phyloP scores from a whole-genome alignment of 2,113 vertebrate species.

The Alexandromys fortis region DNA sequence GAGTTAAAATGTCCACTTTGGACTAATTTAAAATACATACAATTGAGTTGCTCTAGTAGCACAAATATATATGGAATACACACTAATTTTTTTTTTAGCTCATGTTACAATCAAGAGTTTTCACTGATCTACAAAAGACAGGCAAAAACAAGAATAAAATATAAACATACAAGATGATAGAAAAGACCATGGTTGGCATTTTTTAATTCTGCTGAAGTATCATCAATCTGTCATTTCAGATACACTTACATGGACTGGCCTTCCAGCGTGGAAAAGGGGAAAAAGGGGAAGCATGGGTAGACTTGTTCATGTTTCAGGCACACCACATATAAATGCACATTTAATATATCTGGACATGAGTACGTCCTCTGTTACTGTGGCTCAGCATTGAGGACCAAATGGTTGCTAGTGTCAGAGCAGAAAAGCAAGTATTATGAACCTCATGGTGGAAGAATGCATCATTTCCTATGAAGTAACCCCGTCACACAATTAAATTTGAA shows the following conservation, averaged over 20 bases:
- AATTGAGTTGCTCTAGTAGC: not conserved
- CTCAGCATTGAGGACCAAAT: not conserved
- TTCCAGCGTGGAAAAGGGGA: not conserved
- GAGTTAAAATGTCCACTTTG: slow-evolving; percentile 6
- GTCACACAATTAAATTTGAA: not conserved
- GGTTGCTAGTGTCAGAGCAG: not conserved
- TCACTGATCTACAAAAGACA: not conserved
- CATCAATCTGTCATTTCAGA: not conserved
- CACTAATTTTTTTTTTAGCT: not conserved
- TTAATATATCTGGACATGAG: not conserved
- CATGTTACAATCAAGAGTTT: not conserved
- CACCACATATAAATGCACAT: not conserved
- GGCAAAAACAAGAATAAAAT: slow-evolving; percentile 46
- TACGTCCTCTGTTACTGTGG: not conserved
- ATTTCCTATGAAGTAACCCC: not conserved
- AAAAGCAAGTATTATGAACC: not conserved
- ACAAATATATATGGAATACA: not conserved
- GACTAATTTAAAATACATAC: slow-evolving; percentile 36
- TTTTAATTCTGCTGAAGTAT: not conserved
- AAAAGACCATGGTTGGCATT: not conserved
- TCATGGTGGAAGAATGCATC: not conserved
- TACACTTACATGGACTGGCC: not conserved
- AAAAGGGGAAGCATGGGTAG: not conserved
- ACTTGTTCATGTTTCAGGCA: slow-evolving; percentile 6
- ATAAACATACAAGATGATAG: not conserved